These are phyloP conservation scores for Gnathonemus longibarbis DNA, from an alignment of 2,113 vertebrate genomes.

Conservation along the genomic window DNA sequence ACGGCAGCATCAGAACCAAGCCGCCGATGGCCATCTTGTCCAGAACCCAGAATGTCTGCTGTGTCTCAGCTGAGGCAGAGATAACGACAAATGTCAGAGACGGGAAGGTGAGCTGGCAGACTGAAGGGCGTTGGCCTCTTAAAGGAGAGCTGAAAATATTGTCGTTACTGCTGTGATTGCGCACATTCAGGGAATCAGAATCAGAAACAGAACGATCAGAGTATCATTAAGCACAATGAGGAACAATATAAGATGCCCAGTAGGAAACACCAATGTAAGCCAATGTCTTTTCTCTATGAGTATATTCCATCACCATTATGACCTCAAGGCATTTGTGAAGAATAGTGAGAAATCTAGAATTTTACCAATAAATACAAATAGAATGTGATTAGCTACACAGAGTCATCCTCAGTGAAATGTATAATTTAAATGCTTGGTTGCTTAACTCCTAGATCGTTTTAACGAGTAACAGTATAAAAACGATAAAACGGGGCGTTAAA, in stretches of 20 bases:
- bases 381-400: not conserved
- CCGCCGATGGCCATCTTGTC: not conserved
- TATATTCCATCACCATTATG: not conserved
- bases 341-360: not conserved
- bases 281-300: not conserved
- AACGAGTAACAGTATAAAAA: not conserved
- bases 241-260: not conserved
- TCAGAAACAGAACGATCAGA: too few relatives aligned
- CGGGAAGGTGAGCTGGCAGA: not conserved
- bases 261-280: not conserved
- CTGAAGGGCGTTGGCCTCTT: not conserved
- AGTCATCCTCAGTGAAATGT: not conserved
- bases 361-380: not conserved
- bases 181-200: not conserved
- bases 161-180: not conserved
- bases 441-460: not conserved
- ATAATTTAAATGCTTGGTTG: not conserved
- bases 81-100: not conserved
- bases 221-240: not conserved
- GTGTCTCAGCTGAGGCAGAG: not conserved
- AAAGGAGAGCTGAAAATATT: not conserved
- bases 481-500: not conserved
- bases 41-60: not conserved
- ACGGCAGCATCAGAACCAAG: not conserved
- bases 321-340: not conserved